Conservation (phyloP, 92 coral and sea anemone species). For the Palythoa grandiflora region DNA sequence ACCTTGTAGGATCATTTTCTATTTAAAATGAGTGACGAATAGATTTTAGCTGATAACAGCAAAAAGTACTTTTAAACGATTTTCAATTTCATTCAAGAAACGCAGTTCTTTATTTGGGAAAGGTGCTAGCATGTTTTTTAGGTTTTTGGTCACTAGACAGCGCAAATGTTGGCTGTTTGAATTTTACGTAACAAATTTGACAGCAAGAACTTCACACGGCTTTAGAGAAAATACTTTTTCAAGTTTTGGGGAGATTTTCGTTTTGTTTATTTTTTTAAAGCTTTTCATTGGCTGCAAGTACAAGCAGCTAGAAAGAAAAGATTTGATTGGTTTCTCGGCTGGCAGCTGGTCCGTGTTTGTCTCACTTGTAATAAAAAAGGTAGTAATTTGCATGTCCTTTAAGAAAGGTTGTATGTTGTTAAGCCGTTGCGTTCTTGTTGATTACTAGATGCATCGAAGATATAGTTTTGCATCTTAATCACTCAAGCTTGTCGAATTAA, state of each 20-base stretch:
- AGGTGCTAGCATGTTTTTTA: neutral
- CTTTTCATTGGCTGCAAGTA: slow-evolving; percentile 13
- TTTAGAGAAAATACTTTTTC: slow-evolving; percentile 6
- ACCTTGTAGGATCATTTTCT: neutral
- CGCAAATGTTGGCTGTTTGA: neutral
- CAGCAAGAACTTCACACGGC: slow-evolving; percentile 5
- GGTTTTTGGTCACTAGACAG: neutral
- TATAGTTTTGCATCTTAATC: slow-evolving; percentile 29
- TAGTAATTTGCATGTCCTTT: slow-evolving; percentile 41
- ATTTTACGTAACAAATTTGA: slow-evolving; percentile 29
- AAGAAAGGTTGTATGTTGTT: slow-evolving; percentile 40
- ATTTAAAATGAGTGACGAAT: neutral
- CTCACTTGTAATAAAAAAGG: neutral
- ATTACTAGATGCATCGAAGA: slow-evolving; percentile 31
- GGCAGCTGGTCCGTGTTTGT: slow-evolving; percentile 48
- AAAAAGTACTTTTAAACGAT: no score
- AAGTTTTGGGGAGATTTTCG: slow-evolving; percentile 22
- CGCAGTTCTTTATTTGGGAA: neutral
- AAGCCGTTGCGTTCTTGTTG: slow-evolving; percentile 7
- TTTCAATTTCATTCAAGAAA: neutral
- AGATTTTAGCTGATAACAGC: no score
- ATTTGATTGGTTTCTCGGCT: slow-evolving; percentile 25
- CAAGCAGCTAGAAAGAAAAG: neutral
- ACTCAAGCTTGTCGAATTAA: neutral
- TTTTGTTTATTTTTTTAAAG: slow-evolving; percentile 15